Base-by-base conservation (phyloP, 2,888 invertebrate species). In the Leucoptera coffeella region DNA sequence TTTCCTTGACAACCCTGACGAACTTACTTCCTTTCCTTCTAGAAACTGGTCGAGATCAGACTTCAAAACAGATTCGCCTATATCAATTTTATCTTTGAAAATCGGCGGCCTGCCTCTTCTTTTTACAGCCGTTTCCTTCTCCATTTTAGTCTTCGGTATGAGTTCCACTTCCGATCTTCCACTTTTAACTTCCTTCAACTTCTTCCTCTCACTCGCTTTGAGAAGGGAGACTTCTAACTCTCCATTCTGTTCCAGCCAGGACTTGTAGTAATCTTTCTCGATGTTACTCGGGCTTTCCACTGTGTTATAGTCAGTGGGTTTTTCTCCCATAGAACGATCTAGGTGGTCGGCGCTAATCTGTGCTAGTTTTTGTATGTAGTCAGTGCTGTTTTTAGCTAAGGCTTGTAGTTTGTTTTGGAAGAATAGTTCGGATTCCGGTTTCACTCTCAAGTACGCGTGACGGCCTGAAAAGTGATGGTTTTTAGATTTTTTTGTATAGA, bases 1-100 rank as follows among this genome's bases (percentile, higher is more conserved):
- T 31, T 69, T 69, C 4, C 72, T 40, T 3, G 69, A 67, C 40
- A 72, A 24, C 14, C 72, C 72, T 2, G 71, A 71, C 0, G 72
- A 71, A 21, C 69, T 69, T 0, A 72, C 52, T 34, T 72, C 72
- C 25, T 67, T 67, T 0, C 72, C 72, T 28, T 65, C 71, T 35
- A 71, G 38, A 37, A 71, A 72, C 40, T 71, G 72, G 31, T 72
- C 72, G 35, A 72, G 36, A 42, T 72, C 72, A 8, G 67, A 61
- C 34, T 71, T 71, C 9, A 71, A 34, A 7, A 69, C 59, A 0
- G 61, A 61, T 30, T 71, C 71, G 0, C 62, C 60, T 2, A 71
- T 59, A 33, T 72, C 69, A 2, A 65, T 41, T 29, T 51, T 56
- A 32, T 67, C 67, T 32, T 65, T 67, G 29, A 67, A 69, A 34